A percentile compares a stretch with the other conserved stretches of the same genome.
Conservation (phyloP, 1,140 invertebrate species). For the Antheraea mylitta region DNA sequence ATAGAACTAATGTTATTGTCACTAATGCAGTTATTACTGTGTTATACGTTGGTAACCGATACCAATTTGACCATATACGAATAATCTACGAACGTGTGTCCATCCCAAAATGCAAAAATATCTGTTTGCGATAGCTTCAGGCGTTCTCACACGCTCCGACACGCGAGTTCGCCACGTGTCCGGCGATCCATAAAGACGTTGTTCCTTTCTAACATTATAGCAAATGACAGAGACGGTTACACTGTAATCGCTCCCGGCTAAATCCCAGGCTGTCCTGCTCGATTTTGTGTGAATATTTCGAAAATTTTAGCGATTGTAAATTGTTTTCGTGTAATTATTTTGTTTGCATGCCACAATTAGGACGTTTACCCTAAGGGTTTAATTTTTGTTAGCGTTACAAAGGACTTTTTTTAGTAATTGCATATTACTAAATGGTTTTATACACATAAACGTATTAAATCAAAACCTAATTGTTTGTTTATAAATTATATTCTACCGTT, state of each 20-base stretch:
- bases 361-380: conserved; percentile 1
- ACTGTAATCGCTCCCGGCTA: conserved; percentile 42
- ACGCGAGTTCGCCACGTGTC: conserved; percentile 35
- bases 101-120: conserved; percentile 5
- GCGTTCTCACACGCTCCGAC: conserved; percentile 45
- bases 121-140: conserved; percentile 32
- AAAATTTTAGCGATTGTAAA: conserved; percentile 21
- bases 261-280: conserved; percentile 47
- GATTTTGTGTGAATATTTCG: conserved; percentile 3
- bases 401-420: background rate
- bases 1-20: background rate
- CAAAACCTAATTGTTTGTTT: too few species aligned
- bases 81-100: conserved; percentile 4
- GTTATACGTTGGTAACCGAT: background rate
- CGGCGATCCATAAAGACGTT: conserved; percentile 13
- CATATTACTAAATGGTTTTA: too few species aligned
- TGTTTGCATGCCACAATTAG: conserved; percentile 6
- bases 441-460: too few species aligned
- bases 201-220: conserved; percentile 34
- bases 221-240: conserved; percentile 30
- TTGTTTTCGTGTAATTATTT: conserved; percentile 19
- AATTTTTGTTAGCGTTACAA: background rate
- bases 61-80: background rate
- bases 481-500: too few species aligned
- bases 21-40: background rate